A percentile compares a stretch with the other conserved stretches of the same genome.
Evolutionary conservation across 2,797 vertebrate genomes (phyloP).

Genomic region (Falco naumanni): DNA sequence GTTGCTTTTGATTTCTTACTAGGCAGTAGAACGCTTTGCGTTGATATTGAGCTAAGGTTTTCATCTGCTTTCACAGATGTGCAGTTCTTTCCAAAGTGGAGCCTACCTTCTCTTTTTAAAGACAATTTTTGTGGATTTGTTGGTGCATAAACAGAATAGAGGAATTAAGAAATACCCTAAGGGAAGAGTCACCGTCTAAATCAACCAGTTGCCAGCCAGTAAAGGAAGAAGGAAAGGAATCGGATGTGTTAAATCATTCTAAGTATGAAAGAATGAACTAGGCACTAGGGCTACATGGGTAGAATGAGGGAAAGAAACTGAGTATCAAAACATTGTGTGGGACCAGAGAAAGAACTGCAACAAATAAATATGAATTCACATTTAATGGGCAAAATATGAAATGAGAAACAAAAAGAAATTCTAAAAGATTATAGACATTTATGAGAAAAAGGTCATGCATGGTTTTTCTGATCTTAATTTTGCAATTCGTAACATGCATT

Average conservation of each 20-base stretch:
- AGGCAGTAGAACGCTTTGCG: neutral
- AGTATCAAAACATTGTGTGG: neutral
- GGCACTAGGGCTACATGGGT: neutral
- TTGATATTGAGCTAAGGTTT: neutral
- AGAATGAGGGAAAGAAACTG: neutral
- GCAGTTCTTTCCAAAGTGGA: neutral
- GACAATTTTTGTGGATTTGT: neutral
- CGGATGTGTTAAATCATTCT: neutral
- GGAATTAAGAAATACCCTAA: neutral
- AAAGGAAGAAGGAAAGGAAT: neutral
- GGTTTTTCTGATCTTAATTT: neutral
- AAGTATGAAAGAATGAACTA: neutral
- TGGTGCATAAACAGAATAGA: neutral
- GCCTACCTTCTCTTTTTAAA: neutral
- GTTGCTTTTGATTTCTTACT: neutral
- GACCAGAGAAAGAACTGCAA: neutral
- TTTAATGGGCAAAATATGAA: neutral
- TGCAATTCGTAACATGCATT: neutral
- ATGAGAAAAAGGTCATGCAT: neutral
- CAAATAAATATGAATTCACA: neutral
- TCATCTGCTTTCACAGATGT: neutral
- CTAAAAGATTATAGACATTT: neutral
- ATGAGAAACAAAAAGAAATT: neutral
- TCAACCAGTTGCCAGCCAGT: neutral
- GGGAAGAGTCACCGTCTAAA: neutral